These are phyloP conservation scores for Amblyjoppa fuscipennis DNA, from an alignment of 2,888 invertebrate genomes.

Conservation along the genomic window DNA sequence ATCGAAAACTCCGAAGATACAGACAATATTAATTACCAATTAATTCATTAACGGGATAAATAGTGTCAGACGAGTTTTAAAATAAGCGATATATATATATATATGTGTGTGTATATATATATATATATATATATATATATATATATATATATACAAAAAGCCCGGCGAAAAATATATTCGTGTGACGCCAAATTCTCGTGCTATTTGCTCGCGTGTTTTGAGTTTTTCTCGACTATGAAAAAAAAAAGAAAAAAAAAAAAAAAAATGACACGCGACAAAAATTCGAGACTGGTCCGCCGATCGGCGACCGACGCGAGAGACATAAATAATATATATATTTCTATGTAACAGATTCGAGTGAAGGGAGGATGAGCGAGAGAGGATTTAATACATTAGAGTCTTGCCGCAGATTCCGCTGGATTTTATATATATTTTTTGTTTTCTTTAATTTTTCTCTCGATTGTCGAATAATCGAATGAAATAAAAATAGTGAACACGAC, in stretches of 20 bases:
- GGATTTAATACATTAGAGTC: slow-evolving; percentile 4
- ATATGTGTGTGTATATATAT: too few relatives aligned
- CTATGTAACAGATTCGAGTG: slow-evolving; percentile 34
- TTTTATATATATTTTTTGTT: slow-evolving; percentile 34
- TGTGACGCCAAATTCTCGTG: not conserved
- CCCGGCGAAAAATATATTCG: slow-evolving; percentile 7
- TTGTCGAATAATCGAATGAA: slow-evolving; percentile 33
- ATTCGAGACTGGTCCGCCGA: slow-evolving; percentile 29
- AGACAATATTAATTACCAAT: slow-evolving; percentile 22
- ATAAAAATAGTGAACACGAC: slow-evolving; percentile 12
- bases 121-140: not conserved
- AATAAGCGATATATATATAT: slow-evolving; percentile 3
- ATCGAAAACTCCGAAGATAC: not conserved
- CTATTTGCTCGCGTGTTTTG: not conserved
- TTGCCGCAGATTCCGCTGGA: slow-evolving; percentile 15
- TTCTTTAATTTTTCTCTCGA: slow-evolving; percentile 6
- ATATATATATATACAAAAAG: too few relatives aligned
- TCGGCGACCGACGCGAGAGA: slow-evolving; percentile 19
- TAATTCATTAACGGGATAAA: slow-evolving; percentile 22
- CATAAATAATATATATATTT: slow-evolving; percentile 63
- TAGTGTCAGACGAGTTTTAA: slow-evolving; percentile 11
- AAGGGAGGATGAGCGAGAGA: slow-evolving; percentile 14
- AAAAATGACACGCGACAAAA: slow-evolving; percentile 16
- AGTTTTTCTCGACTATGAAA: slow-evolving; percentile 57
- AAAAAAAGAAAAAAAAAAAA: slow-evolving; percentile 31